Evolutionary conservation across 2,888 invertebrate genomes (phyloP), one percentile per base, ranked within the genome.

Genomic region (Cephus pygmeus): DNA sequence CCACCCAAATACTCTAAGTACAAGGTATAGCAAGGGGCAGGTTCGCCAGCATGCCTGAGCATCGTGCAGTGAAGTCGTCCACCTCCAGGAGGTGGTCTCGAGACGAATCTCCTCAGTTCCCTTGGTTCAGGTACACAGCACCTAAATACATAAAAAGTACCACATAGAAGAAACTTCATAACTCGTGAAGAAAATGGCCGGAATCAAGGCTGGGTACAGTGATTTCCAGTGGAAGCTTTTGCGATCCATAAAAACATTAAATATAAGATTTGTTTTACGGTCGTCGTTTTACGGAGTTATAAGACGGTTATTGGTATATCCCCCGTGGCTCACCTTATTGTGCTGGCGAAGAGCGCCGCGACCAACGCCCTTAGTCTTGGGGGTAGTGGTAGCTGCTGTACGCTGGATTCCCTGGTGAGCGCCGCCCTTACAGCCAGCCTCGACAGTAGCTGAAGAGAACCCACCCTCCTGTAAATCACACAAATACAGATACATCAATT

Each of bases 1-100:
- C 99, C 99, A 4, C 99, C 99, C 68, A 99, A 93, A 92, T 98
- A 98, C 91, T 99, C 99, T 85, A 99, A 93, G 91, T 99, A 99
- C 23, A 97, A 92, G 0, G 97, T 97, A 90, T 97, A 97, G 85
- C 96, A 97, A 56, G 96, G 96, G 69, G 95, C 95, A 9, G 95
- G 95, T 86, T 98, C 98, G 81, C 96, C 96, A 82, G 97, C 97
- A 89, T 98, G 98, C 0, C 98, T 94, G 80, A 99, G 95, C 97
- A 99, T 99, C 77, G 99, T 99, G 93, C 99, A 99, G 92, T 99
- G 98, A 79, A 99, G 94, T 11, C 99, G 95, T 78, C 96, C 97
- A 77, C 95, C 95, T 81, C 95, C 95, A 34, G 95, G 93, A 2
- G 98, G 98, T 23, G 99, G 98, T 76, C 97, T 95, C 73, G 98